phyloP scores from a whole-genome alignment of 2,797 vertebrate species.

The Oryzias sinensis region DNA sequence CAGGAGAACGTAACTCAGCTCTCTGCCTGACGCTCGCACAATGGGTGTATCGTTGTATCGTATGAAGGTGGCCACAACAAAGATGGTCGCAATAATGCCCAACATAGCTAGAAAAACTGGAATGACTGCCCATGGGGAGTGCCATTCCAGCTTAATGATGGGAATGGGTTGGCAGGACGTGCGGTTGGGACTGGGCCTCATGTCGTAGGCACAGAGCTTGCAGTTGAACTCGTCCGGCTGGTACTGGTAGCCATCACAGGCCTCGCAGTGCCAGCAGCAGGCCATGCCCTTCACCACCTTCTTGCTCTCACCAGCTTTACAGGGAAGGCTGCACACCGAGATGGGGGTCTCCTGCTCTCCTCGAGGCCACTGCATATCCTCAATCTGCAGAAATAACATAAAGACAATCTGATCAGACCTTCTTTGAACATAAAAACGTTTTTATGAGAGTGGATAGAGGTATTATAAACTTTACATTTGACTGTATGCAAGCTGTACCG shows the following conservation, averaged over 20 bases:
- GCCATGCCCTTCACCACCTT: constrained; percentile 93
- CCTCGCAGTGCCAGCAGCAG: constrained; percentile 96
- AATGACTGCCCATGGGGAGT: constrained; percentile 93
- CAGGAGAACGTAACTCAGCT: constrained; percentile 94
- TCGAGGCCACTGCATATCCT: constrained; percentile 92
- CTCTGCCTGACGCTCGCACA: constrained; percentile 89
- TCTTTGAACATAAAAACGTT: background rate
- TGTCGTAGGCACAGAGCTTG: constrained; percentile 87
- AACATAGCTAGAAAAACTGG: constrained; percentile 94
- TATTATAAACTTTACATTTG: background rate
- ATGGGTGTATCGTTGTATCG: constrained; percentile 95
- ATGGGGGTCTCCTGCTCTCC: constrained; percentile 81
- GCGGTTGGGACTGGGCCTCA: constrained; percentile 87
- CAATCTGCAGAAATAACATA: constrained; percentile 82
- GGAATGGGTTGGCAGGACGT: constrained; percentile 90
- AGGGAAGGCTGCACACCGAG: constrained; percentile 91
- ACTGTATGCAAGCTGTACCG: background rate
- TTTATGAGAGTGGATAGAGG: too few relatives aligned
- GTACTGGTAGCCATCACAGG: constrained; percentile 93
- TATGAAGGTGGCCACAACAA: constrained; percentile 92
- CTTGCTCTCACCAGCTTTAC: constrained; percentile 87
- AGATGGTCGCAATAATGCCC: constrained; percentile 91
- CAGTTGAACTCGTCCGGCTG: constrained; percentile 90
- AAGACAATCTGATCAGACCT: constrained; percentile 4
- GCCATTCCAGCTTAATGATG: constrained; percentile 92